phyloP scores from a whole-genome alignment of 2,888 invertebrate species.

The Hanleya hanleyi region DNA sequence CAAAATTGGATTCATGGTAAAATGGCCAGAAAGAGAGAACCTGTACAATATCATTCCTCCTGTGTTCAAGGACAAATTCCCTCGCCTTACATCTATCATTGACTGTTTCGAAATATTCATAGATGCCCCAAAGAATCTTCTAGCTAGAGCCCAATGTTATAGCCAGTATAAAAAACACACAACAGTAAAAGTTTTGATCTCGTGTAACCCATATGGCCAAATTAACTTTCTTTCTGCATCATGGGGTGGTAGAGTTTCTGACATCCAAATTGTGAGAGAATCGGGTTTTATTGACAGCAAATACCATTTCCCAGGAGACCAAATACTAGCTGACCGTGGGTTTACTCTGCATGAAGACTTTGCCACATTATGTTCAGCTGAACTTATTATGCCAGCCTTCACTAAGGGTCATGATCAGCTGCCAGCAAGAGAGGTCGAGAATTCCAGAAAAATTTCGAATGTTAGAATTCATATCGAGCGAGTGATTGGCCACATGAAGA shows the following conservation, averaged over 20 bases:
- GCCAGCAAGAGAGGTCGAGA: slow-evolving; percentile 36
- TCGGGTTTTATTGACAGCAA: slow-evolving; percentile 31
- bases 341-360: slow-evolving; percentile 44
- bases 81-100: slow-evolving; percentile 24
- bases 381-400: too few relatives aligned
- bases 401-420: slow-evolving; percentile 38
- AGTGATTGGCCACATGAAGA: slow-evolving; percentile 41
- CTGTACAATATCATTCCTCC: slow-evolving; percentile 16
- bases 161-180: slow-evolving; percentile 32
- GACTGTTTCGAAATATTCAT: slow-evolving; percentile 36
- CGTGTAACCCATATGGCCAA: slow-evolving; percentile 27
- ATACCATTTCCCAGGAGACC: slow-evolving; percentile 37
- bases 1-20: slow-evolving; percentile 27
- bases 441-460: slow-evolving; percentile 27
- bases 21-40: slow-evolving; percentile 30
- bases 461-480: slow-evolving; percentile 42
- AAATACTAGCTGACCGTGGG: slow-evolving; percentile 42
- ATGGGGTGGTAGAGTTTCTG: slow-evolving; percentile 42
- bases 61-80: too few relatives aligned
- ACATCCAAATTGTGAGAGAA: slow-evolving; percentile 32
- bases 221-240: slow-evolving; percentile 35
- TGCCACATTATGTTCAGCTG: slow-evolving; percentile 30
- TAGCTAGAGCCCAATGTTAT: slow-evolving; percentile 26
- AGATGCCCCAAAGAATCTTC: slow-evolving; percentile 21
- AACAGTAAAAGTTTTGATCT: slow-evolving; percentile 20